phyloP scores from a whole-genome alignment of 2,113 vertebrate species.

The Erpornis zantholeuca region DNA sequence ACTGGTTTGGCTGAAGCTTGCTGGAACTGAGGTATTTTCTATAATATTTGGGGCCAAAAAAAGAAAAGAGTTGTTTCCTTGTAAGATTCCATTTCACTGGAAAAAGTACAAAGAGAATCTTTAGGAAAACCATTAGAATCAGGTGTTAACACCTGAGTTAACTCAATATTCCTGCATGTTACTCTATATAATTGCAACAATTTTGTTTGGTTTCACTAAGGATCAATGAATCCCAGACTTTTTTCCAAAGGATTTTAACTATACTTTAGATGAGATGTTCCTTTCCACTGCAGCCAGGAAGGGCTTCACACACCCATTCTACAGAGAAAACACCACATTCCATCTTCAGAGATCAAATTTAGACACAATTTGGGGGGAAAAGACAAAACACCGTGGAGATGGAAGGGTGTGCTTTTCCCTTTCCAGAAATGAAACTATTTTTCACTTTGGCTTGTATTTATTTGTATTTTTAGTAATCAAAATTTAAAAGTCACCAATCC shows the following conservation, averaged over 20 bases:
- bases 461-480: not conserved
- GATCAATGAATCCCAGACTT: not conserved
- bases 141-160: not conserved
- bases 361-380: not conserved
- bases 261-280: not conserved
- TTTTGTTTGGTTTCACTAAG: not conserved
- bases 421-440: not conserved
- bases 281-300: not conserved
- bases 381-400: not conserved
- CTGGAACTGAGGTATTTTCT: not conserved
- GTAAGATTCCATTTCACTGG: not conserved
- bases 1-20: not conserved
- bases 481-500: not conserved
- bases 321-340: not conserved
- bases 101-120: not conserved
- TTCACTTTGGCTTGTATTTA: not conserved
- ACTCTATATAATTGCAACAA: not conserved
- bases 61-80: not conserved
- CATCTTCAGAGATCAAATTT: not conserved
- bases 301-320: not conserved
- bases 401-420: not conserved
- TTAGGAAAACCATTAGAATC: not conserved
- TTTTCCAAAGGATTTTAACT: not conserved
- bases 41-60: not conserved
- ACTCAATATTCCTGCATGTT: not conserved